Evolutionary conservation across 2,797 vertebrate genomes (phyloP), one percentile per base, ranked within the genome.

Genomic region (Podargus strigoides): DNA sequence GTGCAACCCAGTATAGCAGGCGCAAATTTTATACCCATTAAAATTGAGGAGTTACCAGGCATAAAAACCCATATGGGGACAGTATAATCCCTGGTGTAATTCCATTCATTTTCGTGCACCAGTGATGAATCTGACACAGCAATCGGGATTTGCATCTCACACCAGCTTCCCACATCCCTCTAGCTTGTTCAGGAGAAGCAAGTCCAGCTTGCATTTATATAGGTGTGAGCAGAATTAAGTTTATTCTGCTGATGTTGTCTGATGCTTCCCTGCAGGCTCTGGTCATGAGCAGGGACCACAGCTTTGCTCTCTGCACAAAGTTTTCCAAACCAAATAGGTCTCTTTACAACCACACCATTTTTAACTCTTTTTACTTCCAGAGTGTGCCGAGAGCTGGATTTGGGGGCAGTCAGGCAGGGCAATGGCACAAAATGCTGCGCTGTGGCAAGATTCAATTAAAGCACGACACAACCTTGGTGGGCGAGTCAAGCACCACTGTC

Each of bases 1-100:
- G 77, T 60, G 52, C 79, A 92, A 88, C 39, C 52, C 91, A 76
- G 84, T 88, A 85, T 49, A 94, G 74, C 70, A 94, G 93, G 93
- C 64, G 23, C 58, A 96, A 96, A 95, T 95, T 94, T 90, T 95
- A 95, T 90, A 96, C 69, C 89, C 93, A 93, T 77, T 94, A 89
- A 95, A 93, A 79, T 88, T 12, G 60, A 96, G 87, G 91, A 94
- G 85, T 85, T 91, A 90, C 77, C 70, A 87, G 74, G 85, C 94
- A 90, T 87, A 93, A 93, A 96, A 96, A 53, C 77, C 56, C 95
- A 82, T 91, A 94, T 58, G 80, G 60, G 94, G 80, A 93, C 90
- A 87, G 62, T 47, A 87, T 91, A 94, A 95, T 96, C 83, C 80
- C 91, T 78, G 44, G 85, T 95, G 91, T 90, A 96, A 95, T 91